Conservation (phyloP, 2,113 vertebrate species). For the Saccopteryx leptura region DNA sequence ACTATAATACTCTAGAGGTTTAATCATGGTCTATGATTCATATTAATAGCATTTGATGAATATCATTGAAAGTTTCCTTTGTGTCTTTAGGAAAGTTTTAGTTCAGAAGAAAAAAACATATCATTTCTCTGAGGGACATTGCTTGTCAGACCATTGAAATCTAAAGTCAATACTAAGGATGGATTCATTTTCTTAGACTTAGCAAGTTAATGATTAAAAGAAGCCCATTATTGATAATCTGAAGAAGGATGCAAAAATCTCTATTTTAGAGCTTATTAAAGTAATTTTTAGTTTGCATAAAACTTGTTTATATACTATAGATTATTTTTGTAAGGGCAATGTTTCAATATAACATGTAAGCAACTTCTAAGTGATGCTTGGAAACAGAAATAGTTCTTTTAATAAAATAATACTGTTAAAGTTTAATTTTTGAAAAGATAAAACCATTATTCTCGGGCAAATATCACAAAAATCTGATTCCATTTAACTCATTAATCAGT, state of each 20-base stretch:
- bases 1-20: constrained; percentile 59
- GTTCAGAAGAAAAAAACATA: neutral
- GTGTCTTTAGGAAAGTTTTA: constrained; percentile 68
- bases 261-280: neutral
- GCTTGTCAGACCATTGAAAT: neutral
- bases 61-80: constrained; percentile 63
- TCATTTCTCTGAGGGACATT: constrained; percentile 44
- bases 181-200: neutral
- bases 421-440: neutral
- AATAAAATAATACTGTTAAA: neutral
- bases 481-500: neutral
- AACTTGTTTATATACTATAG: neutral
- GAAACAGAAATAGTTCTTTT: constrained; percentile 20
- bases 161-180: constrained; percentile 35
- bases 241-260: neutral
- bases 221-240: neutral
- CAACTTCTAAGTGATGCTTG: neutral
- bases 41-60: constrained; percentile 66
- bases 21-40: constrained; percentile 60
- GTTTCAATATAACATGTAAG: neutral
- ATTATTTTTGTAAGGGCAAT: neutral
- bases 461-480: neutral
- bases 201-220: constrained; percentile 14
- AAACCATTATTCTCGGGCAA: constrained; percentile 1
- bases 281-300: constrained; percentile 13